Base-by-base conservation (phyloP, 2,113 vertebrate genomes). In the Todiramphus chloris region DNA sequence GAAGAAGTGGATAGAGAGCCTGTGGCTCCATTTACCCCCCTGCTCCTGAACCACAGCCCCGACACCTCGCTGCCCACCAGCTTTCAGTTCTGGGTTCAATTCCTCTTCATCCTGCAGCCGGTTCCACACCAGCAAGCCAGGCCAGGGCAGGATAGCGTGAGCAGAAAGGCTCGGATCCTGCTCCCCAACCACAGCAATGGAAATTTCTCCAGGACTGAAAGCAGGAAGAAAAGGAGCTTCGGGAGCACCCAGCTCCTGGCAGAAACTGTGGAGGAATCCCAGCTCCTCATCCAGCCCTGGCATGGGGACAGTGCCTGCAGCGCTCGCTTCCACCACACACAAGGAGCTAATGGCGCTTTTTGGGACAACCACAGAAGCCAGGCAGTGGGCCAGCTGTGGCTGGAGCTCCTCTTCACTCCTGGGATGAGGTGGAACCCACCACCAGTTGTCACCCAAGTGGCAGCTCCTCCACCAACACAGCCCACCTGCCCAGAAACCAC, bases 321-420 rank as follows among this genome's bases (percentile, higher is more conserved):
- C 5, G 5, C 46, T 62, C 5, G 1, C 79, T 55, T 30, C 27
- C 30, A 50, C 41, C 46, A 33, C 0, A 3, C 18, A 23, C 62
- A 17, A 69, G 56, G 56, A 76, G 56, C 33, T 2, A 8, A 20
- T 0, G 3, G 62, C 1, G 1, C 17, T 70, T 35, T 50, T 23
- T 2, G 0, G 24, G 56, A 33, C 63, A 21, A 63, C 5, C 37
- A 46, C 37, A 4, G 1, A 70, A 30, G 21, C 16, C 15, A 2
- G 1, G 0, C 31, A 9, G n/a, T 25, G 5, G 2, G 31, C 18
- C 5, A 4, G 55, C 55, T 11, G 3, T 0, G 6, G 39, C 50
- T 59, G 19, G 25, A 73, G 39, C n/a, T 44, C 30, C 39, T 43
- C 83, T 62, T 78, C 46, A 27, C 6, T 35, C 44, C 73, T 28